Evolutionary conservation across 2,113 vertebrate species (phyloP), one percentile per base, ranked within the genome.

Genomic region (Nasalis larvatus): DNA sequence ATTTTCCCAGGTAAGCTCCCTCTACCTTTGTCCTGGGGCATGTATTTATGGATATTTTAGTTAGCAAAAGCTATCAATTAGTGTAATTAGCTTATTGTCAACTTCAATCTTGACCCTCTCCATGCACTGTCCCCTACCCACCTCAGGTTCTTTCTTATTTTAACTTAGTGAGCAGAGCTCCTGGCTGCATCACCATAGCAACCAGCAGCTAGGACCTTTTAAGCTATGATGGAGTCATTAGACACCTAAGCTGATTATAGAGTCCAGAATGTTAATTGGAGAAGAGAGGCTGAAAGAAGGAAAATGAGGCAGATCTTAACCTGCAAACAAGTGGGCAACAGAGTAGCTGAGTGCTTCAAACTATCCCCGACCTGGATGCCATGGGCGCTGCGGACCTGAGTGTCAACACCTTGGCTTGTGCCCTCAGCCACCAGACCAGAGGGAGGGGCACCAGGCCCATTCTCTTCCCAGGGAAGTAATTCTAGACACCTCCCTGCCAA

Each of bases 171-270:
- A 96, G 89, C 69, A 73, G 74, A 97, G 52, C 37, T 42, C 52
- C 60, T 90, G 82, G 45, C 85, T 93, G 60, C 71, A 93, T 97
- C 54, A 80, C 96, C 92, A 93, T 97, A 90, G 89, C 94, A 97
- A 97, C 86, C 37, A 96, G 92, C 17, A 73, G 63, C 73, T 49
- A 91, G 86, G 76, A 60, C 92, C 76, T 95, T 88, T 93, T 97
- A 97, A 96, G 52, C 74, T 27, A 89, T 37, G 49, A 45, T 77
- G 66, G 89, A 84, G 76, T 89, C 94, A 95, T 93, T 93, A 93
- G 82, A 91, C 89, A 84, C 60, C 92, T 87, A 89, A 95, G 82
- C 77, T 95, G 92, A 93, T 96, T 91, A 74, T 16, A 91, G 69
- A 96, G 82, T 54, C 66, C 54, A 83, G 80, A 96, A 95, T 95